Evolutionary conservation across 2,888 invertebrate genomes (phyloP).

Genomic region (Synanthedon myopaeformis): DNA sequence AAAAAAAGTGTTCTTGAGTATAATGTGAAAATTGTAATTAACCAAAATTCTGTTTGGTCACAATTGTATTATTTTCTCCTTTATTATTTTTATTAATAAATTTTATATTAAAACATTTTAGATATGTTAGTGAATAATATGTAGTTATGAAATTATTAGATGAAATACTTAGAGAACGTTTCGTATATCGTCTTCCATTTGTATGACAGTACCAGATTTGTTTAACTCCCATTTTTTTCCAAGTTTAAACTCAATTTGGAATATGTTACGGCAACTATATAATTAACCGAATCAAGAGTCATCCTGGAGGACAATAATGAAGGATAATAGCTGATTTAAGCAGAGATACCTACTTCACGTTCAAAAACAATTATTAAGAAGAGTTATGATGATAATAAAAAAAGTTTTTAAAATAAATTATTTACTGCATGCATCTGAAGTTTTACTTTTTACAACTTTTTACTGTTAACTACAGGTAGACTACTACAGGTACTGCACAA

Average conservation of each 20-base stretch:
- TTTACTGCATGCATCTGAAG: slow-evolving; percentile 51
- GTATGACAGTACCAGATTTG: slow-evolving; percentile 42
- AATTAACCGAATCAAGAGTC: slow-evolving; percentile 44
- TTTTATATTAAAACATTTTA: background rate
- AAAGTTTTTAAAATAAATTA: slow-evolving; percentile 65
- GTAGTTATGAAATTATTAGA: slow-evolving; percentile 8
- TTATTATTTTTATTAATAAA: background rate
- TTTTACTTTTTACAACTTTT: slow-evolving; percentile 13
- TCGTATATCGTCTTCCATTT: slow-evolving; percentile 64
- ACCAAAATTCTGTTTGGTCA: background rate
- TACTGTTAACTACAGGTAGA: no score
- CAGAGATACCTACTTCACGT: slow-evolving; percentile 56
- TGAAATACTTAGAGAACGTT: slow-evolving; percentile 32
- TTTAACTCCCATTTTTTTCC: slow-evolving; percentile 32
- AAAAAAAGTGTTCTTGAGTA: background rate
- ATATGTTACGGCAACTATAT: slow-evolving; percentile 21
- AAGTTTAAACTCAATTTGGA: slow-evolving; percentile 26
- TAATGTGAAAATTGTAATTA: background rate
- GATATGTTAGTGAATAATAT: background rate
- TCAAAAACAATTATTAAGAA: slow-evolving; percentile 47
- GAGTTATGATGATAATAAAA: slow-evolving; percentile 47
- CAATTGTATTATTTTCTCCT: background rate
- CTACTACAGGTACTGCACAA: no score
- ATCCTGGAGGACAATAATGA: slow-evolving; percentile 69
- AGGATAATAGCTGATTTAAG: slow-evolving; percentile 55